Conservation (phyloP, 2,113 vertebrate species). For the Halcyon malimbica region DNA sequence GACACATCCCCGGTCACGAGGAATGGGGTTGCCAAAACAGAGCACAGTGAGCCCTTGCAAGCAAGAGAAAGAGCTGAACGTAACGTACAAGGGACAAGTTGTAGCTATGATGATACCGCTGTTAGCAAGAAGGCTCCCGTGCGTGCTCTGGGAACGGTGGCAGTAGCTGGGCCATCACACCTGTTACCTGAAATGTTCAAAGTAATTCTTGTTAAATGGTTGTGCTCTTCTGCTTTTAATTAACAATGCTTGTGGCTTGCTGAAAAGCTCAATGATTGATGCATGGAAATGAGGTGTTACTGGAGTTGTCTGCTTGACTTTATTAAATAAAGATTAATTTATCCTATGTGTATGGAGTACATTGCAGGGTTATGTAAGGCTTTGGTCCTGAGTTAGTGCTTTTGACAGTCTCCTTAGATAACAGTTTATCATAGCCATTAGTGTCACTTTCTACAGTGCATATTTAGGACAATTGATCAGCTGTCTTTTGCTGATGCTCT, state of each 20-base stretch:
- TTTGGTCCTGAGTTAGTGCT: not conserved
- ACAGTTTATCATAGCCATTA: not conserved
- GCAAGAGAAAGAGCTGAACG: not conserved
- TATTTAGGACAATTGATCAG: not conserved
- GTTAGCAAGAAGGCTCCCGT: not conserved
- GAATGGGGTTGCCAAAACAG: not conserved
- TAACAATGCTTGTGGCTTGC: not conserved
- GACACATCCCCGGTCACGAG: not conserved
- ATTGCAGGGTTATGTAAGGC: not conserved
- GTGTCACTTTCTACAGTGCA: not conserved
- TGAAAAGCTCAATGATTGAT: not conserved
- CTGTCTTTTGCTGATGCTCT: not conserved
- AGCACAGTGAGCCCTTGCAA: not conserved
- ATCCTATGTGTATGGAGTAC: not conserved
- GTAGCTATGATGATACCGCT: not conserved
- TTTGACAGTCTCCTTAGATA: not conserved
- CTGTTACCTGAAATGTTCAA: not conserved
- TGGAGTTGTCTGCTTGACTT: not conserved
- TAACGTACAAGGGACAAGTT: not conserved
- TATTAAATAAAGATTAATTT: conserved; percentile 36
- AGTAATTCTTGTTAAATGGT: not conserved
- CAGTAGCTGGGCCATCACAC: not conserved
- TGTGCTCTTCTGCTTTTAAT: not conserved
- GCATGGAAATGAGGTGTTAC: not conserved
- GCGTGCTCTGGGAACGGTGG: not conserved